These are phyloP conservation scores for Notothenia coriiceps DNA, from an alignment of 2,113 vertebrate genomes.

Conservation along the genomic window DNA sequence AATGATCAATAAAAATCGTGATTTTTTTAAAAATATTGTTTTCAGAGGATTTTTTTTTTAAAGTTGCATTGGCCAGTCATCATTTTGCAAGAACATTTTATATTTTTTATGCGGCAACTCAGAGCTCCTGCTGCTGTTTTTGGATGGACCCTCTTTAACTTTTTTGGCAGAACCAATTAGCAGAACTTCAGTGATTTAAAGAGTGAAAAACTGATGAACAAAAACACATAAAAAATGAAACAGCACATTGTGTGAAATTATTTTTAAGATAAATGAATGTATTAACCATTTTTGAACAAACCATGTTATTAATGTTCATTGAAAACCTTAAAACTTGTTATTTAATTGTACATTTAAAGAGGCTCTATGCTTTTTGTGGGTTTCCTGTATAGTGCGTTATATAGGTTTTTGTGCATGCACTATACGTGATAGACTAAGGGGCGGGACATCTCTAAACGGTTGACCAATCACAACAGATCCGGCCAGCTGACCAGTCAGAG, in stretches of 20 bases:
- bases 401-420: too few species aligned
- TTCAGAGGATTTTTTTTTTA: neutral
- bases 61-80: neutral
- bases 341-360: too few species aligned
- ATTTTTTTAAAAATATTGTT: slow-evolving; percentile 13
- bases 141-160: too few species aligned
- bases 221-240: neutral
- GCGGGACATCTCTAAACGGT: too few species aligned
- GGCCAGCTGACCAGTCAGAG: too few species aligned
- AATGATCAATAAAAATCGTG: slow-evolving; percentile 26
- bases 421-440: too few species aligned
- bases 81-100: neutral
- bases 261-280: neutral
- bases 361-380: too few species aligned
- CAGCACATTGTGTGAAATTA: too few species aligned
- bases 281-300: neutral
- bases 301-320: neutral
- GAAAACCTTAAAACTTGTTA: too few species aligned
- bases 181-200: neutral
- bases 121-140: neutral
- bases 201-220: neutral
- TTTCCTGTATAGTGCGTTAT: too few species aligned
- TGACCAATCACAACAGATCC: too few species aligned
- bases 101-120: neutral
- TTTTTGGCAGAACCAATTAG: neutral